phyloP scores from a whole-genome alignment of 2,113 vertebrate genomes.

The Halcyon malimbica region DNA sequence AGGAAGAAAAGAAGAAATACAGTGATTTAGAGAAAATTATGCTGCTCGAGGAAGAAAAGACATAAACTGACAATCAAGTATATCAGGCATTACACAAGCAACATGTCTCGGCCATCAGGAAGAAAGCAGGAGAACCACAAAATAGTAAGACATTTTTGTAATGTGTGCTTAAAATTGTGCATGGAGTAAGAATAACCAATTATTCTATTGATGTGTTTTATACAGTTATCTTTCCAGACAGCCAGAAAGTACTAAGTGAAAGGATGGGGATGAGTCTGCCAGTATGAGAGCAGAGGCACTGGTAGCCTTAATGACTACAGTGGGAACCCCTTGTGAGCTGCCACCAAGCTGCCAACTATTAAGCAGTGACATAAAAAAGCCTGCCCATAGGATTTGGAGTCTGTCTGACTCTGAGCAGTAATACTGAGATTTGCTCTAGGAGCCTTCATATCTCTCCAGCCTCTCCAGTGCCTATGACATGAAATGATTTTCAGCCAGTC shows the following conservation, averaged over 20 bases:
- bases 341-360: background rate
- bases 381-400: background rate
- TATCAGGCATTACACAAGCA: background rate
- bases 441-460: background rate
- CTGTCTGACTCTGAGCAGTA: background rate
- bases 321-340: background rate
- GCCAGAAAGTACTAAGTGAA: background rate
- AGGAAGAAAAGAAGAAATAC: background rate
- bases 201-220: background rate
- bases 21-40: background rate
- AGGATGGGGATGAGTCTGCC: background rate
- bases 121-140: slow-evolving; percentile 77
- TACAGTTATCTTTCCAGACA: background rate
- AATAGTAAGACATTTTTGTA: slow-evolving; percentile 77
- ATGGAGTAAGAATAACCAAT: background rate
- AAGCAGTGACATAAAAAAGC: background rate
- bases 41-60: background rate
- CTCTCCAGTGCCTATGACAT: background rate
- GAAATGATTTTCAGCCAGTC: background rate
- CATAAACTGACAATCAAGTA: background rate
- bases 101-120: slow-evolving; percentile 74
- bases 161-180: background rate
- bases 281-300: background rate
- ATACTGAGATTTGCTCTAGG: background rate
- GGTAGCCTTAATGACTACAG: background rate